phyloP scores from a whole-genome alignment of 2,888 invertebrate genomes.

The Xiphydria camelus region DNA sequence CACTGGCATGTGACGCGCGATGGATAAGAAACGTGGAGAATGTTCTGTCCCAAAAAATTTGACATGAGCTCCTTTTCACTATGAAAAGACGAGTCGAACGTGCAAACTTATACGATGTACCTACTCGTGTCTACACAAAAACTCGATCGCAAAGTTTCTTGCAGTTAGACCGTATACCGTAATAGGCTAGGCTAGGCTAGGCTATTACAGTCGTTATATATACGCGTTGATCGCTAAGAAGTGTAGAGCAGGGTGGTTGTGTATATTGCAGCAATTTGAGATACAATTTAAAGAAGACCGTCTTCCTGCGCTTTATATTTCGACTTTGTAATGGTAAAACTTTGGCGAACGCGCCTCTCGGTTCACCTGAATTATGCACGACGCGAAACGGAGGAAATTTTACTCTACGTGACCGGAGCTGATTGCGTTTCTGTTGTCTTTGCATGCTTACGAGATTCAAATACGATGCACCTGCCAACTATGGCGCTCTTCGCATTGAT shows the following conservation, averaged over 20 bases:
- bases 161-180: too few relatives aligned
- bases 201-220: slow-evolving; percentile 33
- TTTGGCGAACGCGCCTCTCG: slow-evolving; percentile 46
- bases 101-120: too few relatives aligned
- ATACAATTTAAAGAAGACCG: slow-evolving; percentile 51
- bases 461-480: not conserved
- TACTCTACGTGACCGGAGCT: slow-evolving; percentile 19
- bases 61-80: too few relatives aligned
- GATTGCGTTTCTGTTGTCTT: slow-evolving; percentile 17
- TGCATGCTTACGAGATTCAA: not conserved
- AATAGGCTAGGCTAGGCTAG: too few relatives aligned
- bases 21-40: too few relatives aligned
- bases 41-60: too few relatives aligned
- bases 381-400: slow-evolving; percentile 23
- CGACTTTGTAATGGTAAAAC: slow-evolving; percentile 48
- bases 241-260: slow-evolving; percentile 11
- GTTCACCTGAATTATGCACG: slow-evolving; percentile 47
- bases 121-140: too few relatives aligned
- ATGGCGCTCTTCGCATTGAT: too few relatives aligned
- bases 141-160: too few relatives aligned
- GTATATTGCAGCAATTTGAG: slow-evolving; percentile 39
- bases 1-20: too few relatives aligned
- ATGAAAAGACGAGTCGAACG: too few relatives aligned
- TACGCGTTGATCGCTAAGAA: too few relatives aligned
- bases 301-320: slow-evolving; percentile 32